Conservation (phyloP, 2,888 invertebrate species). For the Athalia circularis region DNA sequence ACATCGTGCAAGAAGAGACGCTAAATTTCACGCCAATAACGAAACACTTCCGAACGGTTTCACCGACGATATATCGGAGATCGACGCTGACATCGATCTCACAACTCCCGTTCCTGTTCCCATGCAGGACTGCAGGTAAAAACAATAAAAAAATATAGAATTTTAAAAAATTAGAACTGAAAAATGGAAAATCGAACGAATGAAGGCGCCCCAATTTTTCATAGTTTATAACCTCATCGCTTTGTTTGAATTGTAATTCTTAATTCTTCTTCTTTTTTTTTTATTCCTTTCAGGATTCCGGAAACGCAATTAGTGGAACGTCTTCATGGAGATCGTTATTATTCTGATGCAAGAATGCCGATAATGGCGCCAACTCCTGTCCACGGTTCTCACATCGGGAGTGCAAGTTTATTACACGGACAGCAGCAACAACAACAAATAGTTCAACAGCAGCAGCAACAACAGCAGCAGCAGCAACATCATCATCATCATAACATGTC, state of each 20-base stretch:
- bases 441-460: slow-evolving; percentile 47
- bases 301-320: slow-evolving; percentile 70
- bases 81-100: slow-evolving; percentile 87
- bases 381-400: slow-evolving; percentile 58
- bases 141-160: not conserved
- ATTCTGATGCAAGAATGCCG: slow-evolving; percentile 67
- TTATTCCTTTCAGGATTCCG: slow-evolving; percentile 62
- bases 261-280: not conserved
- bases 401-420: slow-evolving; percentile 39
- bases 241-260: not conserved
- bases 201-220: too few species aligned
- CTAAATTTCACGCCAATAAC: slow-evolving; percentile 84
- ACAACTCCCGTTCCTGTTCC: slow-evolving; percentile 82
- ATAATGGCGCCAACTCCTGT: slow-evolving; percentile 62
- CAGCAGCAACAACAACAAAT: not conserved
- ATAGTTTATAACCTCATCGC: too few species aligned
- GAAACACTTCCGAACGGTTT: slow-evolving; percentile 88
- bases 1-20: slow-evolving; percentile 78
- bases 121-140: slow-evolving; percentile 70
- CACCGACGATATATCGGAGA: slow-evolving; percentile 91
- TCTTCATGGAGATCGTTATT: slow-evolving; percentile 70
- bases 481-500: slow-evolving; percentile 7
- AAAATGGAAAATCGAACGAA: too few species aligned
- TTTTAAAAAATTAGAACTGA: too few species aligned
- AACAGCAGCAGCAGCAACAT: slow-evolving; percentile 49